Evolutionary conservation across 2,113 vertebrate genomes (phyloP).

Genomic region (Anas platyrhynchos): DNA sequence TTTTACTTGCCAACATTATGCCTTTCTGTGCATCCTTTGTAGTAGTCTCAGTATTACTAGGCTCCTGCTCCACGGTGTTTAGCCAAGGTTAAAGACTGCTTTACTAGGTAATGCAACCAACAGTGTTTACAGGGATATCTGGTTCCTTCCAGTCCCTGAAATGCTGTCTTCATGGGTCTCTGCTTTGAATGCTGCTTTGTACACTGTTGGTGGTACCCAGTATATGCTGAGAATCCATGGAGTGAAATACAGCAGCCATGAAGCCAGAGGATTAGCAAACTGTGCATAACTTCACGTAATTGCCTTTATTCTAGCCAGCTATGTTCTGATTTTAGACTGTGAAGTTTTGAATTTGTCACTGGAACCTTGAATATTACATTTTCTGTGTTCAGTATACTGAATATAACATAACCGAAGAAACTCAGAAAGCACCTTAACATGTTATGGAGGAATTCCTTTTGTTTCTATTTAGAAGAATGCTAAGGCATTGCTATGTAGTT

Average conservation of each 20-base stretch:
- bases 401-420: fast-evolving
- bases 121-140: background rate
- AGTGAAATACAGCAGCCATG: background rate
- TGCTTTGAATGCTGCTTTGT: background rate
- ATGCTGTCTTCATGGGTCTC: fast-evolving
- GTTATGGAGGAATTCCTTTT: background rate
- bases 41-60: background rate
- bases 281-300: fast-evolving
- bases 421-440: background rate
- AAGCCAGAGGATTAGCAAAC: background rate
- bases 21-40: fast-evolving
- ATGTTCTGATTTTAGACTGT: fast-evolving
- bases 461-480: background rate
- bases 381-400: background rate
- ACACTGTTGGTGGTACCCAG: fast-evolving
- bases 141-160: background rate
- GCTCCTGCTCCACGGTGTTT: background rate
- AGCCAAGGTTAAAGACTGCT: background rate
- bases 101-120: fast-evolving
- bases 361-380: fast-evolving
- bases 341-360: background rate
- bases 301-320: fast-evolving
- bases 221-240: fast-evolving
- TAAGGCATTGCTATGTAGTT: background rate
- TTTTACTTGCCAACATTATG: background rate